Evolutionary conservation across 2,797 vertebrate genomes (phyloP).

Genomic region (Acridotheres tristis): DNA sequence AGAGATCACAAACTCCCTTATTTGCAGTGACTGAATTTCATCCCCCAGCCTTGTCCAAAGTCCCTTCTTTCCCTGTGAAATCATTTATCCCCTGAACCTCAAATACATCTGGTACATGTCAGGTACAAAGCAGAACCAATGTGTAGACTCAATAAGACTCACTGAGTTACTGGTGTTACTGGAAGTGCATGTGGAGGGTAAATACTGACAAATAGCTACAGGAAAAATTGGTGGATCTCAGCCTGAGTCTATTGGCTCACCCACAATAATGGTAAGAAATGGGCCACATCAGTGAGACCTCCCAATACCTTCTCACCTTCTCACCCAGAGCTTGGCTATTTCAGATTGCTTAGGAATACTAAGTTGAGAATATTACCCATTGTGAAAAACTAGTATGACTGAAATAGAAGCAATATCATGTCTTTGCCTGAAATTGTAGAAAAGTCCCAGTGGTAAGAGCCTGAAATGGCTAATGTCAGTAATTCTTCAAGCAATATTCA

Average conservation of each 20-base stretch:
- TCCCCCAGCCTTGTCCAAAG: neutral
- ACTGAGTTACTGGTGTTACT: neutral
- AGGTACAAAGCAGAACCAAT: neutral
- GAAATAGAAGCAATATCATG: neutral
- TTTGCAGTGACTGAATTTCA: neutral
- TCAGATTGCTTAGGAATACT: neutral
- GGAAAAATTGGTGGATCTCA: neutral
- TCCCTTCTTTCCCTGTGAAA: neutral
- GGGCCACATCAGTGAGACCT: neutral
- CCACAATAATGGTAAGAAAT: neutral
- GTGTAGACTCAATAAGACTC: neutral
- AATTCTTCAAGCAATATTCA: neutral
- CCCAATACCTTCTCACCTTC: neutral
- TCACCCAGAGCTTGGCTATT: neutral
- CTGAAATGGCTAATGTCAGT: neutral
- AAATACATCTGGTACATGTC: neutral
- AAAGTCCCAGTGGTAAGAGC: neutral
- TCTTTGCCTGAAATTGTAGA: neutral
- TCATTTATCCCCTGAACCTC: neutral
- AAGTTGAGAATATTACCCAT: neutral
- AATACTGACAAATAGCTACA: neutral
- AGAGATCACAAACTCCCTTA: neutral
- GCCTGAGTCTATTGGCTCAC: neutral
- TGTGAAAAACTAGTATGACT: neutral
- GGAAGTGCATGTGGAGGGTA: neutral